Evolutionary conservation across 2,888 invertebrate species (phyloP), one percentile per base, ranked within the genome.

Genomic region (Bursaphelenchus okinawaensis): DNA sequence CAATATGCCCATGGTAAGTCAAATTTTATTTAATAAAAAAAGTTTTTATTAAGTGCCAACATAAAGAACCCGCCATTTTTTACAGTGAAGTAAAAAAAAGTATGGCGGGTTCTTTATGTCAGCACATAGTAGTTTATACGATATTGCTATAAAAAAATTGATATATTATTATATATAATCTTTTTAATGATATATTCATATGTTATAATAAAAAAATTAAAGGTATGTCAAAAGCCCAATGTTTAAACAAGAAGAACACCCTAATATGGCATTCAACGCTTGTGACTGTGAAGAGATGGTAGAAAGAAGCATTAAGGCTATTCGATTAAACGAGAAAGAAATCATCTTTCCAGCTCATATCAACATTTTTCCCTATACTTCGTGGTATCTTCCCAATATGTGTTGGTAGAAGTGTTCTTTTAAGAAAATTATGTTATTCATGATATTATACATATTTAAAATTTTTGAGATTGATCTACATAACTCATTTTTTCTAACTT

Each of bases 1-100:
- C 90, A 52, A 88, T 95, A 72, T 94, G 93, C 83, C 94, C 95
- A 0, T 93, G 89, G 85, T 93, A 91, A 83, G 92, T 94, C 72
- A 90, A 92, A 83, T 95, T 94, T 1, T 93, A 93, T 78, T 93
- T 95, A 93, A 94, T 95, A 83, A 90, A 90, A 66, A 90, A 91
- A 75, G n/a, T n/a, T n/a, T n/a, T n/a, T n/a, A 9, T 56, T 7
- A 52, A n/a, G 54, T 52, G 54, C n/a, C n/a, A n/a, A n/a, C n/a
- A n/a, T n/a, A n/a, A n/a, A n/a, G n/a, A n/a, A n/a, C n/a, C n/a
- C n/a, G n/a, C n/a, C n/a, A n/a, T n/a, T n/a, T n/a, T n/a, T n/a
- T n/a, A n/a, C n/a, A n/a, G n/a, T n/a, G n/a, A n/a, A n/a, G n/a
- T n/a, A n/a, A n/a, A n/a, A n/a, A n/a, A n/a, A n/a, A n/a, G n/a